Evolutionary conservation across 2,888 invertebrate genomes (phyloP).

Genomic region (Agrochola lychnidis): DNA sequence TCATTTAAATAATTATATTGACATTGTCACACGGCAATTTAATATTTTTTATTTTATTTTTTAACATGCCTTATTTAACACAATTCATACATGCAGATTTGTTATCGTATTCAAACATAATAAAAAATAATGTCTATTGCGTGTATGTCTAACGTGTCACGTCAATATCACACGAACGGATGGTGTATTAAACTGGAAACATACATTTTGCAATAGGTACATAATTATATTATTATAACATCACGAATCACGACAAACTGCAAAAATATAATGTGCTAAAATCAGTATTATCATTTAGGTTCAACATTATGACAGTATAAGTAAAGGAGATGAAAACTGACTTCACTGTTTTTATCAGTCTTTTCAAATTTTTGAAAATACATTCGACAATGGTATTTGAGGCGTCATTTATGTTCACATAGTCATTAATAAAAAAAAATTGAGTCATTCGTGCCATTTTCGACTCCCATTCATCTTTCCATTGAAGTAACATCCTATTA

Average conservation of each 20-base stretch:
- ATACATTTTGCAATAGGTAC: neutral
- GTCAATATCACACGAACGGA: slow-evolving; percentile 35
- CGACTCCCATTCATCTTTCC: neutral
- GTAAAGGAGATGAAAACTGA: too few relatives aligned
- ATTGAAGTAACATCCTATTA: neutral
- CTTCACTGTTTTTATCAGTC: neutral
- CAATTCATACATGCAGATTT: slow-evolving; percentile 29
- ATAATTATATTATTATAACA: neutral
- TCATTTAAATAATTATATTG: neutral
- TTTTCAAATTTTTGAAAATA: neutral
- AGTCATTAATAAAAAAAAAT: too few relatives aligned
- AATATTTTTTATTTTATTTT: neutral
- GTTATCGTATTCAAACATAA: slow-evolving; percentile 34
- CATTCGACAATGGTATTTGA: neutral
- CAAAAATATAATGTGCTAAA: neutral
- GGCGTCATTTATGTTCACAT: neutral
- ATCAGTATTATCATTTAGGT: neutral
- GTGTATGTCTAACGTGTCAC: slow-evolving; percentile 21
- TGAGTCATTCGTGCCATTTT: neutral
- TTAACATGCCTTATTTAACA: slow-evolving; percentile 11
- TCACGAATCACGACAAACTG: neutral
- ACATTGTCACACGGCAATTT: neutral
- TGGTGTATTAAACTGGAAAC: slow-evolving; percentile 29
- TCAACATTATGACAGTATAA: neutral
- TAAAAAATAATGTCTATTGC: slow-evolving; percentile 24